Evolutionary conservation across 2,888 invertebrate species (phyloP).

Genomic region (Heliconius erato): DNA sequence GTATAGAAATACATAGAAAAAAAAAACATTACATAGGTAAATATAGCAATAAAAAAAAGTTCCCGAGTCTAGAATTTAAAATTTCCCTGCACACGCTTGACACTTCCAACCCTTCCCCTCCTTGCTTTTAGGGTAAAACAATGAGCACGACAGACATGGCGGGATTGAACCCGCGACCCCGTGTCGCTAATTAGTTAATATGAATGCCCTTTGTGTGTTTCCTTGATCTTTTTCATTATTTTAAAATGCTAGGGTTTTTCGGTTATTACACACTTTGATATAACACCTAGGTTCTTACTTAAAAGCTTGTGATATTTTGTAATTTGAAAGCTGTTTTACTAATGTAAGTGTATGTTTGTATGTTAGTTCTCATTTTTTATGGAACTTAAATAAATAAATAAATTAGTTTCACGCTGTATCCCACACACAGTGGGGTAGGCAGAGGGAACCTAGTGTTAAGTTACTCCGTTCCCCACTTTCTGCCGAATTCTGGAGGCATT

Average conservation of each 20-base stretch:
- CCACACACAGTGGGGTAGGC: too few species aligned
- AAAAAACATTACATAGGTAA: neutral
- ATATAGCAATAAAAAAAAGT: constrained; percentile 4
- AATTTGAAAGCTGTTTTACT: neutral
- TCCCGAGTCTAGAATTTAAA: constrained; percentile 7
- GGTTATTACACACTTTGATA: constrained; percentile 33
- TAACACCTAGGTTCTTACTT: constrained; percentile 5
- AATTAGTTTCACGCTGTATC: too few species aligned
- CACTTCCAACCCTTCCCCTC: constrained; percentile 32
- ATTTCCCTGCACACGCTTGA: constrained; percentile 28
- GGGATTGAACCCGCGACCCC: constrained; percentile 48
- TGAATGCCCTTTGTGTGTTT: constrained; percentile 49
- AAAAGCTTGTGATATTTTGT: constrained; percentile 11
- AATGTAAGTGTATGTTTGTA: too few species aligned
- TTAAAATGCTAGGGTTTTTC: constrained; percentile 37
- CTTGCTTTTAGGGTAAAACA: constrained; percentile 38
- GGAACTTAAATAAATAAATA: too few species aligned
- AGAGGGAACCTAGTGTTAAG: too few species aligned
- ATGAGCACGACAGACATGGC: constrained; percentile 42
- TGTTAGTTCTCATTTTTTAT: too few species aligned
- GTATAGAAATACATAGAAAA: too few species aligned
- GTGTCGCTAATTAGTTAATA: constrained; percentile 50
- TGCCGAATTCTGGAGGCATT: too few species aligned
- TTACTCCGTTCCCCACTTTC: too few species aligned
- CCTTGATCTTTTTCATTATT: constrained; percentile 48